A percentile compares a stretch with the other conserved stretches of the same genome.
Conservation (phyloP, 2,113 vertebrate genomes). For the Bothrops jararaca region DNA sequence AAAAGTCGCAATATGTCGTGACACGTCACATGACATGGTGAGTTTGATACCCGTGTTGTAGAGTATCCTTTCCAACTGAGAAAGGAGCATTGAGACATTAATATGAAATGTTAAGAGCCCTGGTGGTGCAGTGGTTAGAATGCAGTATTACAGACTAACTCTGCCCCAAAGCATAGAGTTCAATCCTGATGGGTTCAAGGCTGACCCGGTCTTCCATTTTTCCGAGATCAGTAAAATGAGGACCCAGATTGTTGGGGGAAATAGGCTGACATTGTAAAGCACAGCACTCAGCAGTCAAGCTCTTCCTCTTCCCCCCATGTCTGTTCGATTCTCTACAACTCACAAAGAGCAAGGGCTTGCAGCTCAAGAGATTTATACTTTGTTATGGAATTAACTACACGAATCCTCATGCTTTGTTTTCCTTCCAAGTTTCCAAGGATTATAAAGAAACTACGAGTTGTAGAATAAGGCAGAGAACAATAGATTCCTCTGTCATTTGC, state of each 20-base stretch:
- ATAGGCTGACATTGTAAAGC: neutral
- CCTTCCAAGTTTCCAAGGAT: neutral
- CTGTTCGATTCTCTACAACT: too few relatives aligned
- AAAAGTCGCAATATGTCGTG: too few relatives aligned
- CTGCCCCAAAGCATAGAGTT: neutral
- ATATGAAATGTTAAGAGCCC: neutral
- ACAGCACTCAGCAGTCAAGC: neutral
- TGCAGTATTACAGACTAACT: neutral
- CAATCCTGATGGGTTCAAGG: neutral
- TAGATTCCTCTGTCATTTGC: neutral
- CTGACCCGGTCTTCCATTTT: neutral
- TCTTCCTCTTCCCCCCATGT: too few relatives aligned
- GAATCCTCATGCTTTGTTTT: neutral
- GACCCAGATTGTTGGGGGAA: neutral
- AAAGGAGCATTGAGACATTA: neutral
- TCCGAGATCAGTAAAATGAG: neutral
- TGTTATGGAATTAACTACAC: neutral
- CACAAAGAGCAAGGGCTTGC: too few relatives aligned
- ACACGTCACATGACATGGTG: too few relatives aligned
- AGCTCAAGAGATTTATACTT: too few relatives aligned
- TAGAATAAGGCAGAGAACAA: neutral
- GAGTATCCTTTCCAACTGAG: neutral
- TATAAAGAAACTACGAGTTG: neutral
- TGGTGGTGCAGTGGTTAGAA: neutral
- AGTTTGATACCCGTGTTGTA: too few relatives aligned